Percentiles rank a stretch among this genome's conserved stretches.
phyloP scores from a whole-genome alignment of 2,797 vertebrate species.

The Ctenosaura bakeri region DNA sequence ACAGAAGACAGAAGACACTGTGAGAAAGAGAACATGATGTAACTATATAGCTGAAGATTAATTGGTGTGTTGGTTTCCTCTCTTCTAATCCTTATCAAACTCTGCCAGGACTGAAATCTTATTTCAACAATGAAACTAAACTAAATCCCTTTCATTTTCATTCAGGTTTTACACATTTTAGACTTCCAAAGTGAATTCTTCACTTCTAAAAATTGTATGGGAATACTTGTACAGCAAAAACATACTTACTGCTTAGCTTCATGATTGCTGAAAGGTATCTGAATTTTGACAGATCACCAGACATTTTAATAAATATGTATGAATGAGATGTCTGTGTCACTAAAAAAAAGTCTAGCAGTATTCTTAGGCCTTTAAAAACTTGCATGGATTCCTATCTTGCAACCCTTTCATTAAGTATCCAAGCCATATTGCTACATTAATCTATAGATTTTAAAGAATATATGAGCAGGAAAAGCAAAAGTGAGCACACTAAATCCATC shows the following conservation, averaged over 20 bases:
- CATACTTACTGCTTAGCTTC: too few relatives aligned
- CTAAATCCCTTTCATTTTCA: constrained; percentile 25
- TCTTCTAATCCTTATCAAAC: constrained; percentile 28
- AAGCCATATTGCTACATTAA: background rate
- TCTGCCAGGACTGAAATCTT: constrained; percentile 33
- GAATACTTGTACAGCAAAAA: background rate
- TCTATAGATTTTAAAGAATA: background rate
- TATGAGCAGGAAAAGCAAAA: background rate
- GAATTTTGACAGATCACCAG: too few relatives aligned
- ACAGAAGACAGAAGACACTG: too few relatives aligned
- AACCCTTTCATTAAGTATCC: background rate
- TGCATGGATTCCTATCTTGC: background rate
- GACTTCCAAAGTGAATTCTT: background rate
- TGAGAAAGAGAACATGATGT: too few relatives aligned
- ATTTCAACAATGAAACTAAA: constrained; percentile 28
- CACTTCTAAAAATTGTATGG: background rate
- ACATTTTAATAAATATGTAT: too few relatives aligned
- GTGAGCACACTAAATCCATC: background rate
- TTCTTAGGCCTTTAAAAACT: background rate
- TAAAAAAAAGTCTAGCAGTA: background rate
- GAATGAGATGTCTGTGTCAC: background rate
- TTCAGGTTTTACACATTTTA: background rate
- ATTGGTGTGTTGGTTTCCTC: constrained; percentile 27
- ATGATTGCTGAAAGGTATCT: too few relatives aligned
- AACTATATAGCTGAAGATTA: too few relatives aligned